phyloP scores from a whole-genome alignment of 2,113 vertebrate species.

The Lepus timidus region DNA sequence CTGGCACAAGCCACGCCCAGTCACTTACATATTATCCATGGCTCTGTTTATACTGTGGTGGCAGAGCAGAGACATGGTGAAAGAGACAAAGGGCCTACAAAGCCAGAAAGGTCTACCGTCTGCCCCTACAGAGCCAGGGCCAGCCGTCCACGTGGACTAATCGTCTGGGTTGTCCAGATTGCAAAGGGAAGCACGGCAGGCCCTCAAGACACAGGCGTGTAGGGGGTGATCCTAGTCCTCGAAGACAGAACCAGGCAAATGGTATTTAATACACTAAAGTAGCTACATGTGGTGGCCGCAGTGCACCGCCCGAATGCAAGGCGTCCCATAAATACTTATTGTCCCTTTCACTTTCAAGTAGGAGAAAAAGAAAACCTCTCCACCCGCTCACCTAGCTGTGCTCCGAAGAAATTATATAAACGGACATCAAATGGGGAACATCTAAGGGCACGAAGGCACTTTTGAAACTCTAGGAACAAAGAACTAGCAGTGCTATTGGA shows the following conservation, averaged over 20 bases:
- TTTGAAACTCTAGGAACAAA: neutral
- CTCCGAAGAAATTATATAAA: constrained; percentile 15
- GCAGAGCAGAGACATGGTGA: neutral
- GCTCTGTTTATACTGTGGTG: neutral
- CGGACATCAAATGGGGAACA: neutral
- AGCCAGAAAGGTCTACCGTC: neutral
- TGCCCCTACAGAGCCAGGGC: neutral
- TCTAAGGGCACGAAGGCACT: neutral
- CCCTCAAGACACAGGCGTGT: neutral
- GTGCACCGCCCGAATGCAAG: constrained; percentile 21
- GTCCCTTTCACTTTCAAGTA: neutral
- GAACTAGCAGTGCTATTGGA: neutral
- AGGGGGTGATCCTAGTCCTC: neutral
- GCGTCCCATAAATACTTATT: neutral
- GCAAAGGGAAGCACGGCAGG: neutral
- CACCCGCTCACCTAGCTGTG: neutral
- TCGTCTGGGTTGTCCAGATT: neutral
- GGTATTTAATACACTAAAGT: neutral
- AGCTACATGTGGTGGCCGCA: neutral
- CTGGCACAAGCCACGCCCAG: neutral
- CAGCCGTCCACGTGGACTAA: neutral
- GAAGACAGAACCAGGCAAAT: neutral
- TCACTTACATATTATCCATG: neutral
- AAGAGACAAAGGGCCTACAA: neutral
- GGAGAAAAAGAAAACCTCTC: neutral